Percentiles rank a stretch among this genome's conserved stretches.
Evolutionary conservation across 2,888 invertebrate species (phyloP).

Genomic region (Ferdinandea cuprea): DNA sequence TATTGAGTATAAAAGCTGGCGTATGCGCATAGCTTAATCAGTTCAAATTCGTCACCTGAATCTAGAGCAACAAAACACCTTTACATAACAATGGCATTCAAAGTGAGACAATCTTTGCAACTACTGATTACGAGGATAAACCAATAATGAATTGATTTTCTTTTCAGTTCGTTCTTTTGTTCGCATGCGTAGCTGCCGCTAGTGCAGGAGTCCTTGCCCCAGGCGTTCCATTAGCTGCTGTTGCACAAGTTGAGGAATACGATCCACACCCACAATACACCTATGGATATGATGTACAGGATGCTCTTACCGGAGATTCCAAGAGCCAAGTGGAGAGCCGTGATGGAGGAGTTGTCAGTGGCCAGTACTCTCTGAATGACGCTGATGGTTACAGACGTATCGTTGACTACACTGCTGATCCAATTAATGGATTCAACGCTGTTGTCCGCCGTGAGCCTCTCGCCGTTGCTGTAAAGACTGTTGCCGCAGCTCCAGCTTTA

Average conservation of each 20-base stretch:
- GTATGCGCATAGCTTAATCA: conserved; percentile 77
- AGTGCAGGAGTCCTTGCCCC: conserved; percentile 80
- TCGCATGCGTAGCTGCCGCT: conserved; percentile 80
- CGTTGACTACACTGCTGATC: conserved; percentile 77
- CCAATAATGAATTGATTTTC: conserved; percentile 63
- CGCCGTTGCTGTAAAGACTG: conserved; percentile 36
- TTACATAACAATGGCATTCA: conserved; percentile 80
- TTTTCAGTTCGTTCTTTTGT: conserved; percentile 79
- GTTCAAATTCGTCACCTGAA: conserved; percentile 81
- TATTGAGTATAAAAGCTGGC: conserved; percentile 71
- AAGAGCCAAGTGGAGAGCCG: conserved; percentile 81
- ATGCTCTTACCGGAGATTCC: conserved; percentile 80
- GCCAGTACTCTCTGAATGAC: conserved; percentile 81
- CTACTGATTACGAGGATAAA: conserved; percentile 42
- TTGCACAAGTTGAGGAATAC: conserved; percentile 77
- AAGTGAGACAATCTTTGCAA: conserved; percentile 78
- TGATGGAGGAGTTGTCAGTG: conserved; percentile 81
- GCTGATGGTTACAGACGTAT: conserved; percentile 80
- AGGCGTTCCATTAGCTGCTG: conserved; percentile 78
- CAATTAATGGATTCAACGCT: conserved; percentile 77
- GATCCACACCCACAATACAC: conserved; percentile 81
- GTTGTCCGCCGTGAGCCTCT: conserved; percentile 75
- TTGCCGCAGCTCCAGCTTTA: conserved; percentile 65
- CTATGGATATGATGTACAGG: conserved; percentile 80
- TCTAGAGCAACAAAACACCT: conserved; percentile 79